Evolutionary conservation across 2,797 vertebrate species (phyloP), one percentile per base, ranked within the genome.

Genomic region (Peromyscus attwateri): DNA sequence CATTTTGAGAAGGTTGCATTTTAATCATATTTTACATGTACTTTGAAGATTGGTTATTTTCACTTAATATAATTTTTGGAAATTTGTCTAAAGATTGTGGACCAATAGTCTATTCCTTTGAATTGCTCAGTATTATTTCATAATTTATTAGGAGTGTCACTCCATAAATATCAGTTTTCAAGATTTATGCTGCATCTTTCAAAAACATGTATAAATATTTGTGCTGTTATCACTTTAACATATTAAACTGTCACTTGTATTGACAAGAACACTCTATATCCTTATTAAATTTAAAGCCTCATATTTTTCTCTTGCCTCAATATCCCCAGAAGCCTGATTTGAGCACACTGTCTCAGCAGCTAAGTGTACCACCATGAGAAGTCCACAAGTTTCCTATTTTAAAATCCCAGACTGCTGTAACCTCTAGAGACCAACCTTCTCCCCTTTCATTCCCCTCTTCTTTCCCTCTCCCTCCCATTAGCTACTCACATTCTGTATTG

Each of bases 181-280:
- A 95, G 52, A 92, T 83, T 83, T 80, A 77, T 84, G 23, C 23
- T 55, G 14, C 43, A 19, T 49, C 23, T 96, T 92, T 79, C 13
- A 87, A 97, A 97, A 89, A 34, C 37, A 73, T 81, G 27, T 77
- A 82, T 76, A 94, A 23, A 76, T 60, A 93, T 85, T 91, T 93
- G 31, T 21, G 75, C 66, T 91, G 43, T 81, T 77, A 77, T 62
- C 3, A 82, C 52, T 77, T 92, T 84, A 91, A 66, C 27, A 57
- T 66, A 91, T 64, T 95, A 94, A 93, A 34, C 9, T 73, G 52
- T 19, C 79, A 40, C 60, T 85, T 76, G 43, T 60, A 43, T 92
- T 91, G 89, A 75, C 60, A 62, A 93, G 62, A 57, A 6, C 31
- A 92, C 16, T 68, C 55, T 31, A 40, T 95, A 89, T 31, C 4